phyloP scores from a whole-genome alignment of 2,113 vertebrate genomes.

The Oryctolagus cuniculus region DNA sequence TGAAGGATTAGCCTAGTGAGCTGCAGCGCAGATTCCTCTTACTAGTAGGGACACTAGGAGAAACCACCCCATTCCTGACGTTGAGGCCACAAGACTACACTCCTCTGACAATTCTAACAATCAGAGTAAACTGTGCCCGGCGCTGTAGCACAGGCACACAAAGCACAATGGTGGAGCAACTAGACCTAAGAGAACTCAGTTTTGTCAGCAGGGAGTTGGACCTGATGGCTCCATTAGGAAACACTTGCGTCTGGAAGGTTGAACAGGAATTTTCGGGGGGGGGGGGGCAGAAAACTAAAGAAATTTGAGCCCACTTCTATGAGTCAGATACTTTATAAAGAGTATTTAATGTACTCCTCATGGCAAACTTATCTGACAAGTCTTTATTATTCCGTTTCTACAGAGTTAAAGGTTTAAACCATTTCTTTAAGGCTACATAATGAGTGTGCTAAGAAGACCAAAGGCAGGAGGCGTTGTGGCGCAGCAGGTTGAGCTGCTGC shows the following conservation, averaged over 20 bases:
- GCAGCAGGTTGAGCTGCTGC: no score
- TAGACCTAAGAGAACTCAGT: background rate
- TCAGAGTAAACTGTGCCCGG: background rate
- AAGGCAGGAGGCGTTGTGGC: background rate
- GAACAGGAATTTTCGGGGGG: background rate
- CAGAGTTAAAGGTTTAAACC: background rate
- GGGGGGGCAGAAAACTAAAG: background rate
- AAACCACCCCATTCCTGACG: slow-evolving; percentile 25
- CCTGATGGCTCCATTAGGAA: background rate
- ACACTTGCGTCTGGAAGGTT: background rate
- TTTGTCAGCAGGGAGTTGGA: background rate
- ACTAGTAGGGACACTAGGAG: background rate
- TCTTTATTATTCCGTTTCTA: slow-evolving; percentile 37
- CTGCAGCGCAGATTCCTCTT: slow-evolving; percentile 19
- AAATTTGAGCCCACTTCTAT: background rate
- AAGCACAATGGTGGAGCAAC: background rate
- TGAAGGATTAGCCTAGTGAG: no score
- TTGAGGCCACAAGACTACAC: background rate
- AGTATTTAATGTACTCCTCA: slow-evolving; percentile 25
- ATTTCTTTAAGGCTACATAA: background rate
- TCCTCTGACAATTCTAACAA: background rate
- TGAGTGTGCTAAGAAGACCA: background rate
- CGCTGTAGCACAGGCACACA: background rate
- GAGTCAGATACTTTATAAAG: background rate
- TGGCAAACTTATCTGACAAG: background rate